phyloP scores from a whole-genome alignment of 1,140 invertebrate species.

The Spodoptera frugiperda region DNA sequence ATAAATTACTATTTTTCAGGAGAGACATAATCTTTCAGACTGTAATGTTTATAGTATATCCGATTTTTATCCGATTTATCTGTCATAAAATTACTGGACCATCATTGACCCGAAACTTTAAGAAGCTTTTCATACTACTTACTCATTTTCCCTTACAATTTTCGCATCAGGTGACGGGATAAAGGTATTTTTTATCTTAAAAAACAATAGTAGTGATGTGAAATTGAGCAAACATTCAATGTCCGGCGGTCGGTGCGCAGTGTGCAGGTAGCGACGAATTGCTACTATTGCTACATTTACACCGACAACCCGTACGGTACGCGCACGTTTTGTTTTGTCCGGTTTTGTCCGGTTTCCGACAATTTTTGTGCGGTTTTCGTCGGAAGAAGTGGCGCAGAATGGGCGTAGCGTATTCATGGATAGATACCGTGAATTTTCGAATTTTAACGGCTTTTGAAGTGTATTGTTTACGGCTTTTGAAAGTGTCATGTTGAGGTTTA shows the following conservation, averaged over 20 bases:
- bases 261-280: constrained; percentile 44
- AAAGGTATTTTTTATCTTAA: too few species aligned
- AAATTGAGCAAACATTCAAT: constrained; percentile 57
- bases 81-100: too few species aligned
- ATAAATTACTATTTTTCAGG: too few species aligned
- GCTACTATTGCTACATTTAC: constrained; percentile 52
- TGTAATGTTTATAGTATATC: too few species aligned
- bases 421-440: constrained; percentile 3
- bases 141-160: not conserved
- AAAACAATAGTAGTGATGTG: constrained; percentile 40
- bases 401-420: constrained; percentile 1
- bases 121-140: too few species aligned
- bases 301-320: constrained; percentile 20
- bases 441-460: not conserved
- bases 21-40: too few species aligned
- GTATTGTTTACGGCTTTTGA: not conserved
- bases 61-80: too few species aligned
- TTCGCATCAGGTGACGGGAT: too few species aligned
- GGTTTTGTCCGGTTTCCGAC: constrained; percentile 32
- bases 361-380: constrained; percentile 55
- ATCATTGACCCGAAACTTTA: too few species aligned
- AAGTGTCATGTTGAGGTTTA: not conserved
- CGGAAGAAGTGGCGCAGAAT: constrained; percentile 18
- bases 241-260: constrained; percentile 7
- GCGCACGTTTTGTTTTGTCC: constrained; percentile 42